Percentiles rank a stretch among this genome's conserved stretches.
Evolutionary conservation across 2,888 invertebrate species (phyloP).

Genomic region (Epistrophe grossulariae): DNA sequence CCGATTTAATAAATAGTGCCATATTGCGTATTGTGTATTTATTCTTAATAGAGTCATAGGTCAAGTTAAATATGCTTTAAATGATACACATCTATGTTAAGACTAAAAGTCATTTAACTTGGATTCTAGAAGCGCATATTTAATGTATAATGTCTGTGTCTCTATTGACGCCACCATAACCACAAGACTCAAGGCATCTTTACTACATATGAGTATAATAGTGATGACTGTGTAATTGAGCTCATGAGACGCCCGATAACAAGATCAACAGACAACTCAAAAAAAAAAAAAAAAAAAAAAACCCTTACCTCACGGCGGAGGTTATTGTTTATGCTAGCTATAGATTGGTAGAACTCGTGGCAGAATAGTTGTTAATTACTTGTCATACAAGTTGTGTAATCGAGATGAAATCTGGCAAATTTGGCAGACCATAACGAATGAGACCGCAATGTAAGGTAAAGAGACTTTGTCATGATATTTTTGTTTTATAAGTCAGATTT

Average conservation of each 20-base stretch:
- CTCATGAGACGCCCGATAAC: constrained; percentile 12
- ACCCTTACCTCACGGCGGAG: neutral
- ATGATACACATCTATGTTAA: neutral
- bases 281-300: neutral
- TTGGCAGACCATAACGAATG: constrained; percentile 38
- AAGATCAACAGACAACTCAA: neutral
- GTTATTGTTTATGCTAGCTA: neutral
- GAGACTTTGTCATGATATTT: neutral
- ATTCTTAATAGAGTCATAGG: constrained; percentile 43
- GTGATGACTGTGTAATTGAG: constrained; percentile 26
- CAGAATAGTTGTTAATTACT: constrained; percentile 63
- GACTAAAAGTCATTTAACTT: constrained; percentile 32
- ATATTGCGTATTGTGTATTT: constrained; percentile 14
- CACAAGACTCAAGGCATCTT: constrained; percentile 13
- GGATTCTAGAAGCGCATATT: constrained; percentile 30
- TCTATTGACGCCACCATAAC: constrained; percentile 24
- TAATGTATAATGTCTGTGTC: neutral
- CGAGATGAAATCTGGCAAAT: constrained; percentile 52
- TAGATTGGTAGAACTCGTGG: constrained; percentile 55
- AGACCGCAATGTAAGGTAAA: constrained; percentile 20
- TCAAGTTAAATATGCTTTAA: constrained; percentile 19
- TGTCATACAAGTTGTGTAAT: constrained; percentile 58
- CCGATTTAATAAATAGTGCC: constrained; percentile 13
- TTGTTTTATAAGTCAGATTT: neutral
- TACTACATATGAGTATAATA: neutral